Evolutionary conservation across 2,797 vertebrate genomes (phyloP), one percentile per base, ranked within the genome.

Genomic region (Scomberomorus guttatus): DNA sequence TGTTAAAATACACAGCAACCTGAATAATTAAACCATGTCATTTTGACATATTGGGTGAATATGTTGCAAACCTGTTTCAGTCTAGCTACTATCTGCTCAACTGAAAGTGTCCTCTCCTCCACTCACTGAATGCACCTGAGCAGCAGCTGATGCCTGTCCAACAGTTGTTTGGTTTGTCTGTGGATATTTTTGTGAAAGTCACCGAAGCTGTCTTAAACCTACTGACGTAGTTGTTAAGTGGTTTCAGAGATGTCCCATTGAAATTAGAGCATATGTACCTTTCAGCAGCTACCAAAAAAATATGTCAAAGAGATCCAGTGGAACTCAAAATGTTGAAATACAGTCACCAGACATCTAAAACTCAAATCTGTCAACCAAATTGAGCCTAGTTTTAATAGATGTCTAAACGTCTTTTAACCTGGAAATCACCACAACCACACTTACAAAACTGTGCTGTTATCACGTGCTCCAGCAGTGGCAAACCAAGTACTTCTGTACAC

Each of bases 41-140:
- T 39, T 58, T 82, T 44, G 22, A 48, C 20, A n/a, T 67, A 18
- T 71, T 5, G 51, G 8, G 24, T 60, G 20, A 34, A 18, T 50
- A 24, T 32, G 44, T 63, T 22, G 32, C 15, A 42, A 13, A 27
- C 39, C 6, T 54, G 59, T 64, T 44, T 34, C 25, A 46, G 15
- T 15, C 17, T n/a, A 14, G 12, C 52, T 44, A n/a, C 27, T 65
- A 15, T 39, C 12, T 9, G 1, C 29, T 54, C 37, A 59, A 9
- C 24, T 54, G 17, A 20, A 65, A 24, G 22, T 14, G n/a, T n/a
- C 54, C 25, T 39, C 2, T 60, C 46, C 22, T 17, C 62, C 4
- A 6, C 54, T 42, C 18, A 73, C 29, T 39, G 44, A 25, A 60
- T 29, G 24, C 48, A 44, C 13, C 58, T 57, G 14, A 70, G 50